A percentile compares a stretch with the other conserved stretches of the same genome.
These are phyloP conservation scores for Dunckerocampus dactyliophorus DNA, from an alignment of 2,113 vertebrate genomes.

Conservation along the genomic window DNA sequence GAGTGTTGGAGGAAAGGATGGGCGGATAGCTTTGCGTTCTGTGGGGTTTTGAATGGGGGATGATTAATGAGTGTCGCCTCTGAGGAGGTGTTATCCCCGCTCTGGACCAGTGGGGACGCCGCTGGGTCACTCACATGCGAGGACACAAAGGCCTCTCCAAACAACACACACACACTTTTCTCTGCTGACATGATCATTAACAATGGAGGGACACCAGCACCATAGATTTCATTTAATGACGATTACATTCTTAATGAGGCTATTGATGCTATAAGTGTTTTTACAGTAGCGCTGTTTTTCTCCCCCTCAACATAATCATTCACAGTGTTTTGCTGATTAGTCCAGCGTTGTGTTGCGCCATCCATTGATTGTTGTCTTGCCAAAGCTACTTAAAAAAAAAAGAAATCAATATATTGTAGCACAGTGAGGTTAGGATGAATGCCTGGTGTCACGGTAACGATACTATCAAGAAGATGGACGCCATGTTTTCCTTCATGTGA, in stretches of 20 bases:
- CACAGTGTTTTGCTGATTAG: no score
- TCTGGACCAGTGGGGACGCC: slow-evolving; percentile 59
- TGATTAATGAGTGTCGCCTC: slow-evolving; percentile 70
- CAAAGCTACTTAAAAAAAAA: no score
- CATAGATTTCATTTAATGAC: slow-evolving; percentile 31
- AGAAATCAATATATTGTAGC: no score
- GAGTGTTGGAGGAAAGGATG: slow-evolving; percentile 57
- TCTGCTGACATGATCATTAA: slow-evolving; percentile 62
- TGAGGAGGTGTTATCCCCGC: slow-evolving; percentile 60
- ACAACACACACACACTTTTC: slow-evolving; percentile 23
- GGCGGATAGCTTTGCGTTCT: slow-evolving; percentile 55
- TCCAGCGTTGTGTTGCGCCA: no score
- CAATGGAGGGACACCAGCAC: slow-evolving; percentile 31
- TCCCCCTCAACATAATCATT: no score
- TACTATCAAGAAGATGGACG: no score
- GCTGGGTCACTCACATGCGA: slow-evolving; percentile 49
- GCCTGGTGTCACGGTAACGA: no score
- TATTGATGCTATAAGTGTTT: slow-evolving; percentile 1
- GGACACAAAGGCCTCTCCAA: slow-evolving; percentile 18
- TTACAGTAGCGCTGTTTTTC: not conserved
- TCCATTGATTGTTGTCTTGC: no score
- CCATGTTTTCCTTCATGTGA: not conserved
- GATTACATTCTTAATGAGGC: slow-evolving; percentile 17
- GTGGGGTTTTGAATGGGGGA: slow-evolving; percentile 57
- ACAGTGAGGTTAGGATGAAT: no score